Percentiles rank a stretch among this genome's conserved stretches.
Evolutionary conservation across 2,113 vertebrate species (phyloP).

Genomic region (Corvus cornix): DNA sequence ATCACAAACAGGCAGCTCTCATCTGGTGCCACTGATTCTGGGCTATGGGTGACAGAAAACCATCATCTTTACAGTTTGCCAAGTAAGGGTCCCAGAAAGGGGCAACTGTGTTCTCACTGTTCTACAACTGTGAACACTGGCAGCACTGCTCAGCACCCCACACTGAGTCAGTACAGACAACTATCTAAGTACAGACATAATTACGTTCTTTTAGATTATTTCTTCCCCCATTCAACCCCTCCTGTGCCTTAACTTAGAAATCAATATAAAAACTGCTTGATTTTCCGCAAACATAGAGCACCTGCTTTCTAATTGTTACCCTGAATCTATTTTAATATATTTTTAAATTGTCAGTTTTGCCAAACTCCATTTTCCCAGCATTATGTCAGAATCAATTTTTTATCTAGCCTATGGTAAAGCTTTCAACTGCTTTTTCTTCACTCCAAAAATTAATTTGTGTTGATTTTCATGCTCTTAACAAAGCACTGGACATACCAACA

Average conservation of each 20-base stretch:
- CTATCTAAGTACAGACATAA: background rate
- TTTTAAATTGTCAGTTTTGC: background rate
- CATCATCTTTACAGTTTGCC: background rate
- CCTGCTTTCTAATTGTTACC: background rate
- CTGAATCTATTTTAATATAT: background rate
- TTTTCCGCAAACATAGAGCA: background rate
- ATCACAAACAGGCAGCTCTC: background rate
- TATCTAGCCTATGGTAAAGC: background rate
- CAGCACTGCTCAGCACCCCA: background rate
- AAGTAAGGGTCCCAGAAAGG: background rate
- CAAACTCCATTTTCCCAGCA: conserved; percentile 5
- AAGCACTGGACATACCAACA: background rate
- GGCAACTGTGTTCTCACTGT: background rate
- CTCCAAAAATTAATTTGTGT: background rate
- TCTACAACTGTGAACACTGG: background rate
- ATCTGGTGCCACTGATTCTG: background rate
- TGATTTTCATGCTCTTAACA: conserved; percentile 34
- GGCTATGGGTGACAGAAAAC: background rate
- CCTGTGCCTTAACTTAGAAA: background rate
- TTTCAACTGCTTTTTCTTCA: conserved; percentile 2
- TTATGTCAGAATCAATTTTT: background rate
- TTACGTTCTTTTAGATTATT: background rate
- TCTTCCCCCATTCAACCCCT: background rate
- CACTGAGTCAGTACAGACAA: background rate
- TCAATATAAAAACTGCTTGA: background rate